These are phyloP conservation scores for Epinotia ramella DNA, from an alignment of 2,888 invertebrate species.

Conservation along the genomic window DNA sequence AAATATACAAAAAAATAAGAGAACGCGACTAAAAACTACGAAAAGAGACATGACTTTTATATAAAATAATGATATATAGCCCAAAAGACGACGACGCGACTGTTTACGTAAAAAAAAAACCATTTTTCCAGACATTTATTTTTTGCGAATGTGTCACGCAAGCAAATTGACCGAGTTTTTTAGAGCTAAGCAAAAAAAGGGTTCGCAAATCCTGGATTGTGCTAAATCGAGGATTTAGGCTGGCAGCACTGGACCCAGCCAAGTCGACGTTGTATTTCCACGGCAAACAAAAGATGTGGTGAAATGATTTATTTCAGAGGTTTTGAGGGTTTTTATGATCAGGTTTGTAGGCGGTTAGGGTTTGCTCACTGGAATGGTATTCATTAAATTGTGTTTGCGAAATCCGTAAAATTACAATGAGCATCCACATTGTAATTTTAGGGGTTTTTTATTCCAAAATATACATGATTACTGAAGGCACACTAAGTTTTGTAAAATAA, in stretches of 20 bases:
- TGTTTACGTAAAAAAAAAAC: conserved; percentile 3
- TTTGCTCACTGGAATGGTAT: conserved; percentile 17
- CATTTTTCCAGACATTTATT: conserved; percentile 22
- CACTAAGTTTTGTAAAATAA: not conserved
- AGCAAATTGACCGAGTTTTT: conserved; percentile 29
- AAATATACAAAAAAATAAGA: not conserved
- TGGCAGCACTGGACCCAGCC: conserved; percentile 20
- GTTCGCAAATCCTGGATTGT: conserved; percentile 38
- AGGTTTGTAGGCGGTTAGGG: conserved; percentile 16
- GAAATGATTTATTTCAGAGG: conserved; percentile 25
- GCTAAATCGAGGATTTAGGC: conserved; percentile 32
- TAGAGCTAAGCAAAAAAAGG: conserved; percentile 32
- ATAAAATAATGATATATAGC: not conserved
- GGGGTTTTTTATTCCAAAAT: conserved; percentile 17
- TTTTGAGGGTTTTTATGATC: conserved; percentile 13
- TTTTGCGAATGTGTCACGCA: conserved; percentile 13
- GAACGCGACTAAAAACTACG: no score
- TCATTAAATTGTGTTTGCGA: conserved; percentile 20
- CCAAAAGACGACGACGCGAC: conserved; percentile 18
- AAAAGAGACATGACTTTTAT: not conserved
- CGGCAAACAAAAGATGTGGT: conserved; percentile 37
- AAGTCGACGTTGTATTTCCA: conserved; percentile 4
- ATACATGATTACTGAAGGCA: not conserved
- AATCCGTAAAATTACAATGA: not conserved
- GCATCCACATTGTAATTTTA: not conserved